Conservation (phyloP, 2,113 vertebrate species). For the Bos javanicus region DNA sequence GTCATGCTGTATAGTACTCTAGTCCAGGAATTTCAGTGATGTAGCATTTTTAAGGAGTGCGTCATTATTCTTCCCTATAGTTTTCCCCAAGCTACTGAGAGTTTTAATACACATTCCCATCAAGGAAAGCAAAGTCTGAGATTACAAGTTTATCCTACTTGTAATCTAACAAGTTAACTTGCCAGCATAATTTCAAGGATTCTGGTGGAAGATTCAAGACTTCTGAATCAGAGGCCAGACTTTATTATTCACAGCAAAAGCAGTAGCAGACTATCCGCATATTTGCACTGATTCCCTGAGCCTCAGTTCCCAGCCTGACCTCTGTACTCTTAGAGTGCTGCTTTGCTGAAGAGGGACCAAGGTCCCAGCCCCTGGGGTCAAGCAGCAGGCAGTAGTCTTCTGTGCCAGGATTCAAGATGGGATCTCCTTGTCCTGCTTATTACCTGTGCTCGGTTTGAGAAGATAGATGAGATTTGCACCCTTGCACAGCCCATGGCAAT, state of each 20-base stretch:
- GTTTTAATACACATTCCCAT: neutral
- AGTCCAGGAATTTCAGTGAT: neutral
- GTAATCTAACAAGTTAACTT: neutral
- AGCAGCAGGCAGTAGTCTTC: neutral
- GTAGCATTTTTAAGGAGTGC: neutral
- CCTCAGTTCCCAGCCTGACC: neutral
- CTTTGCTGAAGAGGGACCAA: neutral
- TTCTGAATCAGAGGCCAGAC: neutral
- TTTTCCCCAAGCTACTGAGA: neutral
- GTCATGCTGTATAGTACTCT: neutral
- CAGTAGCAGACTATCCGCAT: neutral
- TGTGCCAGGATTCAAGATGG: neutral
- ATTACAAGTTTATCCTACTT: neutral
- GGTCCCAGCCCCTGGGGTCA: neutral
- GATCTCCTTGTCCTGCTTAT: neutral
- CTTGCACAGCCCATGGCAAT: neutral
- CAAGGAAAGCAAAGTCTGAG: neutral
- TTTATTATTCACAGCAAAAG: neutral
- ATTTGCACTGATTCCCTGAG: neutral
- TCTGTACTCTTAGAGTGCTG: neutral
- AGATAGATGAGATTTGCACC: neutral
- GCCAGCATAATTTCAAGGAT: neutral
- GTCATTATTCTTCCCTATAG: neutral
- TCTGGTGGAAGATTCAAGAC: neutral
- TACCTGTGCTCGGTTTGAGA: neutral